Conservation (phyloP, 2,113 vertebrate species). For the Typhlomys cinereus region DNA sequence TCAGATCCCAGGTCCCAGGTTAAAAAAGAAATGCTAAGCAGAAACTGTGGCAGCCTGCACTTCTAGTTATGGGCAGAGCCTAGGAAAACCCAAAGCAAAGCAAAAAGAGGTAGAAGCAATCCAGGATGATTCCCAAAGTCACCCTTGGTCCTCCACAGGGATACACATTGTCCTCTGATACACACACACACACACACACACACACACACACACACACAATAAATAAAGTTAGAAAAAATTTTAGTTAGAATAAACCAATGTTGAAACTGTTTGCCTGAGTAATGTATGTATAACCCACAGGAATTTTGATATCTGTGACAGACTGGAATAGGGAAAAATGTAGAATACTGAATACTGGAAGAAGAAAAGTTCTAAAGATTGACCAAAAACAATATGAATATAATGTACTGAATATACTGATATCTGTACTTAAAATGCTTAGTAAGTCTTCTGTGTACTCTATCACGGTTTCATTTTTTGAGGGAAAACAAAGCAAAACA, state of each 20-base stretch:
- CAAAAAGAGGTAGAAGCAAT: too few relatives aligned
- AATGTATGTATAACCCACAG: background rate
- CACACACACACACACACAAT: too few relatives aligned
- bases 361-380: conserved; percentile 14
- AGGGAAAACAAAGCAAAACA: background rate
- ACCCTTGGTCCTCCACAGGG: too few relatives aligned
- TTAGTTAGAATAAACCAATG: background rate
- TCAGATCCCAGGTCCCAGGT: too few relatives aligned
- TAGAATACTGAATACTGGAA: background rate
- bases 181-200: too few relatives aligned
- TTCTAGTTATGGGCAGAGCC: too few relatives aligned
- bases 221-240: too few relatives aligned
- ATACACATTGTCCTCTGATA: too few relatives aligned
- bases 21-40: too few relatives aligned
- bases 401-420: background rate
- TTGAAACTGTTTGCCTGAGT: background rate
- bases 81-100: too few relatives aligned
- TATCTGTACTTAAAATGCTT: background rate
- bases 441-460: background rate
- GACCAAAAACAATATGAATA: background rate
- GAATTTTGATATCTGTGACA: background rate
- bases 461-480: background rate
- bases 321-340: conserved; percentile 15
- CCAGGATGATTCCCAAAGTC: too few relatives aligned
- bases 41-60: too few relatives aligned